Base-by-base conservation (phyloP, 2,113 vertebrate genomes). In the Hydrolagus affinis region DNA sequence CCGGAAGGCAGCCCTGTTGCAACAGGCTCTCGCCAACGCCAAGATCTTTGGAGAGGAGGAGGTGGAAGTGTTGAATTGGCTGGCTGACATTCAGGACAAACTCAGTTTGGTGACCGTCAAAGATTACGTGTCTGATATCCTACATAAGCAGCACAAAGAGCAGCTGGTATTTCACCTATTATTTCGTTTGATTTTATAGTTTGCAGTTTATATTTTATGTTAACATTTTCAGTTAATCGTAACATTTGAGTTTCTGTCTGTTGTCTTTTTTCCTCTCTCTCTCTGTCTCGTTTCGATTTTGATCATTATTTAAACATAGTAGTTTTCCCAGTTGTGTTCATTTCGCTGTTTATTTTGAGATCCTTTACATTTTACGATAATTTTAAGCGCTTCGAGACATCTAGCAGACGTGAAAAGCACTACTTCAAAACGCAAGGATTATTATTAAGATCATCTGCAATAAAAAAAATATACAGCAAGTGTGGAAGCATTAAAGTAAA, bases 61-160 rank as follows among this genome's bases (percentile, higher is more conserved):
- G 93, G 97, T 99, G 87, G 98, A 99, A 92, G 96, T 99, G 92
- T 95, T 99, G 92, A 99, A 99, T 95, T 99, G 98, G 98, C 93
- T 99, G 93, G 96, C 96, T 3, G 98, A 98, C 93, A 96, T 96
- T 88, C 96, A 96, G 91, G 97, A 98, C 94, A 95, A 96, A 32
- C 95, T 99, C 88, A 86, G 90, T 88, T 95, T 94, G 89, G 96
- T 97, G 88, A 93, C 94, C 32, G 85, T 99, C 88, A 96, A 96
- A 92, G 95, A 94, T 93, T 97, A 95, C 95, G 96, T 91, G 92
- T 94, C 91, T 86, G 95, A 96, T 87, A 90, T 95, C 91, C 94
- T 99, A 90, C 93, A 95, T 89, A 94, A 95, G 92, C 96, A 96
- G 89, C 97, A 98, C 91, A 95, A 94, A 73, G 92, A 95, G 90